Evolutionary conservation across 2,888 invertebrate genomes (phyloP).

Genomic region (Laothoe populi): DNA sequence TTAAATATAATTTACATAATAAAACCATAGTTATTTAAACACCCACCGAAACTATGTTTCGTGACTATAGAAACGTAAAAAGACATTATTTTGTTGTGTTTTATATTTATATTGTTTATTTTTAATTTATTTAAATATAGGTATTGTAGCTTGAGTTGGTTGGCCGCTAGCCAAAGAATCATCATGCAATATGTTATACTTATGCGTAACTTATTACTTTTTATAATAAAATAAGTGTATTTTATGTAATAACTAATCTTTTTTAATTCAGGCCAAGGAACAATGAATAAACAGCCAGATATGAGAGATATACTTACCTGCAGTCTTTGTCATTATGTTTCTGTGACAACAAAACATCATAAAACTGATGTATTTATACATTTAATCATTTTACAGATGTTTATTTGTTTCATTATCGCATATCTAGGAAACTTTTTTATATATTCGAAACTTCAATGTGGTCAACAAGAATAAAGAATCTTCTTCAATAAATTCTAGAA

Average conservation of each 20-base stretch:
- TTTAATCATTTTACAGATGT: no score
- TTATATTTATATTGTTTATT: conserved; percentile 24
- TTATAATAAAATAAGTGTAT: background rate
- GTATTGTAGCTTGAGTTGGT: background rate
- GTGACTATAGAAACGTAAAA: conserved; percentile 28
- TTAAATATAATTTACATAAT: background rate
- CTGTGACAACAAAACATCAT: no score
- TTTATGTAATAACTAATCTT: background rate
- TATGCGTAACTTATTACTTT: background rate
- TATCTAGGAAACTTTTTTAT: no score
- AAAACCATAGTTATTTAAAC: conserved; percentile 11
- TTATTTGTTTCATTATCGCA: no score
- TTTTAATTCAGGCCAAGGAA: no score
- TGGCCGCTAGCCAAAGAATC: background rate
- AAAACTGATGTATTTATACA: no score
- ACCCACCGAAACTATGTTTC: conserved; percentile 43
- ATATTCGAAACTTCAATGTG: no score
- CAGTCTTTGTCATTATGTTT: no score
- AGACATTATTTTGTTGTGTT: conserved; percentile 32
- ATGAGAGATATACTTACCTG: no score
- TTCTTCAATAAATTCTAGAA: no score
- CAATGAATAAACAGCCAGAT: no score
- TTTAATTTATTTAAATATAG: background rate
- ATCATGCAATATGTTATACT: background rate
- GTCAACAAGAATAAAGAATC: no score